Base-by-base conservation (phyloP, 2,888 invertebrate species). In the Torymus texanus region DNA sequence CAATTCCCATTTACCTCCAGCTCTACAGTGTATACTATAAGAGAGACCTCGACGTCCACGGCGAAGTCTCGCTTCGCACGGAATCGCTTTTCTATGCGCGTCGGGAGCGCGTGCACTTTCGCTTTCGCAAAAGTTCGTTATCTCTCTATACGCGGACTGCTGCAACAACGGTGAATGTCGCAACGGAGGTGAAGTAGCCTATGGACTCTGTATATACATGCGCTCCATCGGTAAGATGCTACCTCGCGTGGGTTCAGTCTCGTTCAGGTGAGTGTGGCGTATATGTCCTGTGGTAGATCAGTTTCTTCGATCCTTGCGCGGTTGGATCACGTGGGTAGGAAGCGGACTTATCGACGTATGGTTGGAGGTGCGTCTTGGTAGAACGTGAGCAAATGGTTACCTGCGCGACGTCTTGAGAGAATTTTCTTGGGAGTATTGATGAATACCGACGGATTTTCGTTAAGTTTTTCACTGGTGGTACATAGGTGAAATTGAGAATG, bases 111-210 rank as follows among this genome's bases (percentile, higher is more conserved):
- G 65, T 2, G 41, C 72, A 76, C 79, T 79, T 76, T 79, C 72
- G 79, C 79, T 79, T 79, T 79, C 72, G 67, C 56, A 72, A 79
- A 74, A 72, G 67, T 75, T 72, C 58, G 41, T 67, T 79, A 62
- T 75, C 66, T 67, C 21, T 55, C 56, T 18, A 50, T n/a, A 21
- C 21, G 65, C 55, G 53, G 8, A 41, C 41, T 41, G 41, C 41
- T 56, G 66, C 51, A 75, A 79, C 53, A 50, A 24, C 53, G 0
- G n/a, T 14, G 41, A 41, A 63, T 79, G 75, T 79, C 79, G 68
- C 53, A 79, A 79, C 41, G 41, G 41, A 41, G 41, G 41, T 8
- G 41, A 41, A 41, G 41, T 8, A 8, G 41, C 8, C 8, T 21
- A 2, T 21, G 21, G 21, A 8, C 41, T 41, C 41, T 5, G 29